Conservation (phyloP, 2,888 invertebrate genomes). For the Xestia sexstrigata region DNA sequence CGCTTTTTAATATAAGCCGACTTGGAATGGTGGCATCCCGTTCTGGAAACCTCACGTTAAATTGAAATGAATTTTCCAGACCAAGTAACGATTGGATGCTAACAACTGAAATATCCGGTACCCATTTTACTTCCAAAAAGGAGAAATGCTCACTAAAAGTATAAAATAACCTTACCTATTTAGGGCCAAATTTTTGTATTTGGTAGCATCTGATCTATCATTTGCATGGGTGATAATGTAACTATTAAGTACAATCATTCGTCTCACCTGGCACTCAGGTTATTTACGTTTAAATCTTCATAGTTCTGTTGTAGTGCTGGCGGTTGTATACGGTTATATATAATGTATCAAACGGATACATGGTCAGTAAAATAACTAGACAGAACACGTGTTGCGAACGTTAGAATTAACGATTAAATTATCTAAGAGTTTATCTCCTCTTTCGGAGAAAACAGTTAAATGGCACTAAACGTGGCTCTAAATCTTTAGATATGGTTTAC, state of each 20-base stretch:
- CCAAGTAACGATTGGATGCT: not conserved
- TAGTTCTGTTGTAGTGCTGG: not conserved
- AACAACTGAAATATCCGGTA: not conserved
- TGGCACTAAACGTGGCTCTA: conserved; percentile 12
- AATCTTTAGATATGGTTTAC: conserved; percentile 25
- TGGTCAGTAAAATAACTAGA: not conserved
- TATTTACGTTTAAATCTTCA: not conserved
- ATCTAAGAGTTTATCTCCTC: conserved; percentile 41
- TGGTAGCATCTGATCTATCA: not conserved
- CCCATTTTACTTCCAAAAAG: not conserved
- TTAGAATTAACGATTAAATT: conserved; percentile 40
- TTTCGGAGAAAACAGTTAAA: conserved; percentile 42
- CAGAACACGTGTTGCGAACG: conserved; percentile 31
- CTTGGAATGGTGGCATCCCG: conserved; percentile 16
- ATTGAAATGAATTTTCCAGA: not conserved
- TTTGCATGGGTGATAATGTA: not conserved
- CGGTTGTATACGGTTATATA: conserved; percentile 1
- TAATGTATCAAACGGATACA: conserved; percentile 8
- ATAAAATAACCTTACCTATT: not conserved
- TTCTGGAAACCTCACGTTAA: not conserved
- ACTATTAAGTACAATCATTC: not conserved
- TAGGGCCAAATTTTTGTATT: not conserved
- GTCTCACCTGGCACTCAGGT: not conserved
- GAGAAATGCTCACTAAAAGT: not conserved
- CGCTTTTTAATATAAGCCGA: conserved; percentile 64